Percentiles rank a stretch among this genome's conserved stretches.
phyloP scores from a whole-genome alignment of 2,113 vertebrate species.

The Melanerpes formicivorus region DNA sequence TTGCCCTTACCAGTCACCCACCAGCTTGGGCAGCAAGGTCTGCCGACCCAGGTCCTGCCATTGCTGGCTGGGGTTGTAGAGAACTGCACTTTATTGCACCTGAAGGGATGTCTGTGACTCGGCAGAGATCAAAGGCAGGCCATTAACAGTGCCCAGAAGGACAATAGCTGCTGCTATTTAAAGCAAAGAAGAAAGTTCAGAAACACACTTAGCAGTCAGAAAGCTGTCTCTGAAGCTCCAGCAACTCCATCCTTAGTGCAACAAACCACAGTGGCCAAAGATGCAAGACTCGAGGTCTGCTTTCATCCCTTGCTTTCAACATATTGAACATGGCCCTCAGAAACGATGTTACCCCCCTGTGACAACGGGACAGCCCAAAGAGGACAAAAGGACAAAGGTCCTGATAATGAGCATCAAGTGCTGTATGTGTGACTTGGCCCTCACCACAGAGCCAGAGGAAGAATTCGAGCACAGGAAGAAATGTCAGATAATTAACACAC shows the following conservation, averaged over 20 bases:
- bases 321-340: not conserved
- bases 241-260: too few relatives aligned
- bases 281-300: not conserved
- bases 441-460: not conserved
- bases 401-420: accelerated
- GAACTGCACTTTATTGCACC: too few relatives aligned
- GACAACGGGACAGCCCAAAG: not conserved
- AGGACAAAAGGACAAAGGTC: not conserved
- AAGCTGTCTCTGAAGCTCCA: not conserved
- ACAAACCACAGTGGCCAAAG: not conserved
- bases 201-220: not conserved
- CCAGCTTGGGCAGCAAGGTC: not conserved
- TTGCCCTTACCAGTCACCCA: not conserved
- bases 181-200: not conserved
- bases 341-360: not conserved
- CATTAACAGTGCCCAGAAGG: not conserved
- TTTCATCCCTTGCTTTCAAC: not conserved
- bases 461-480: not conserved
- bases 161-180: not conserved
- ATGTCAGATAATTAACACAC: accelerated
- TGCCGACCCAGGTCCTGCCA: not conserved
- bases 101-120: not conserved
- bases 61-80: not conserved
- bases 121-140: not conserved
- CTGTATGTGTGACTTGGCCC: accelerated